These are phyloP conservation scores for Aphelinus atriplicis DNA, from an alignment of 1,140 invertebrate genomes.

Conservation along the genomic window DNA sequence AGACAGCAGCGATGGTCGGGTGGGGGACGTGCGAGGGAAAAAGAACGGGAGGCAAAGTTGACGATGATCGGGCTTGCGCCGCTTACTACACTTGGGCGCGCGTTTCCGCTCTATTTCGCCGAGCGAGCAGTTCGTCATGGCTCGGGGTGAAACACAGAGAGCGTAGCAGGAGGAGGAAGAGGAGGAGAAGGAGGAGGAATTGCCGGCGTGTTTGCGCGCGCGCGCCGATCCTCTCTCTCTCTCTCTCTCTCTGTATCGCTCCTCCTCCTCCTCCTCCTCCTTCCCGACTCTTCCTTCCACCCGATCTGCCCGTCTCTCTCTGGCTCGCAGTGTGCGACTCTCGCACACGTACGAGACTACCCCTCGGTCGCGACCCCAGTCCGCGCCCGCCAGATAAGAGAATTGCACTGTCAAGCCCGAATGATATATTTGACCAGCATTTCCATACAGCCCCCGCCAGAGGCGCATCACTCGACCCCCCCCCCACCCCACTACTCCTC, in stretches of 20 bases:
- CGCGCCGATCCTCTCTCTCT: slow-evolving; percentile 65
- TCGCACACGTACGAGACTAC: not conserved
- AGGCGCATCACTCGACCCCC: slow-evolving; percentile 57
- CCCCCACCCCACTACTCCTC: slow-evolving; percentile 35
- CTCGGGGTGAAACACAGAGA: slow-evolving; percentile 33
- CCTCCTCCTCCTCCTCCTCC: slow-evolving; percentile 58
- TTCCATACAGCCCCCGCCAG: slow-evolving; percentile 74
- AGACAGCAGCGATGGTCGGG: too few relatives aligned
- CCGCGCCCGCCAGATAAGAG: slow-evolving; percentile 76
- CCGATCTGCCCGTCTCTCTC: slow-evolving; percentile 53
- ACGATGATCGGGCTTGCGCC: too few relatives aligned
- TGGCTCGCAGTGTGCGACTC: slow-evolving; percentile 45
- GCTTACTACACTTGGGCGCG: too few relatives aligned
- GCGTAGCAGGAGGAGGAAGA: slow-evolving; percentile 47
- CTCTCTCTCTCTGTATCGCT: slow-evolving; percentile 63
- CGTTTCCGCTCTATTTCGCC: too few relatives aligned
- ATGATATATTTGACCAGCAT: slow-evolving; percentile 89
- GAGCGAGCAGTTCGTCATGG: too few relatives aligned
- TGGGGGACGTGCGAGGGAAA: too few relatives aligned
- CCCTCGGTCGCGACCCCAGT: slow-evolving; percentile 40
- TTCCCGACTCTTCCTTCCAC: slow-evolving; percentile 45
- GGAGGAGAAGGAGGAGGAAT: slow-evolving; percentile 44
- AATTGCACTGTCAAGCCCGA: slow-evolving; percentile 86
- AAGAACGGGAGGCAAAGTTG: too few relatives aligned
- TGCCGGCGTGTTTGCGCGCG: slow-evolving; percentile 57